Evolutionary conservation across 2,888 invertebrate species (phyloP).

Genomic region (Ophion costatus): DNA sequence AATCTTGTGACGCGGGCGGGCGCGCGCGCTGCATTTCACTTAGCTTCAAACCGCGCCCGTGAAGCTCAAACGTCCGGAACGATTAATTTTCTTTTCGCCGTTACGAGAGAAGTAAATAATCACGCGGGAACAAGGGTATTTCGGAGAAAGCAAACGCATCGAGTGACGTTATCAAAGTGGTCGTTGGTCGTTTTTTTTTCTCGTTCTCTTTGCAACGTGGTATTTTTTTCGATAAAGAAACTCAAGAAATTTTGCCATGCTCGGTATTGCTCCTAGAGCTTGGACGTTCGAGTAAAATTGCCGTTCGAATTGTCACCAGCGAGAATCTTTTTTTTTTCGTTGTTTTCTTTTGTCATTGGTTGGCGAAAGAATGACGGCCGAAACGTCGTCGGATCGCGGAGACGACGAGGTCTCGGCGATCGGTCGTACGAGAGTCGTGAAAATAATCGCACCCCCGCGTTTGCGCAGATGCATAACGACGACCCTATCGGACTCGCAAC

Average conservation of each 20-base stretch:
- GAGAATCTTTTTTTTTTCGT: not conserved
- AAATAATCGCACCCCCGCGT: conserved; percentile 61
- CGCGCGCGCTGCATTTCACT: conserved; percentile 46
- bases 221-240: not conserved
- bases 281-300: not conserved
- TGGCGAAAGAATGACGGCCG: conserved; percentile 39
- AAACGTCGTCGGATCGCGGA: conserved; percentile 25
- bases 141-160: not conserved
- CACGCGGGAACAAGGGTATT: not conserved
- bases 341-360: conserved; percentile 6
- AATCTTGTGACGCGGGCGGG: conserved; percentile 36
- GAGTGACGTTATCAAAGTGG: not conserved
- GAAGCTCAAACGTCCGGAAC: conserved; percentile 31
- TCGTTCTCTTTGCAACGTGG: not conserved
- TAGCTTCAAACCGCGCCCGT: conserved; percentile 48
- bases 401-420: not conserved
- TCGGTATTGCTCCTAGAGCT: not conserved
- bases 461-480: conserved; percentile 79
- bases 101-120: not conserved
- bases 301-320: not conserved
- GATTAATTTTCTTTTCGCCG: not conserved
- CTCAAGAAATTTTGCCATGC: not conserved
- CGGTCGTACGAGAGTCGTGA: conserved; percentile 4
- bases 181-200: not conserved
- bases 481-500: conserved; percentile 79